phyloP scores from a whole-genome alignment of 1,140 invertebrate genomes.

The Drosophila willistoni region DNA sequence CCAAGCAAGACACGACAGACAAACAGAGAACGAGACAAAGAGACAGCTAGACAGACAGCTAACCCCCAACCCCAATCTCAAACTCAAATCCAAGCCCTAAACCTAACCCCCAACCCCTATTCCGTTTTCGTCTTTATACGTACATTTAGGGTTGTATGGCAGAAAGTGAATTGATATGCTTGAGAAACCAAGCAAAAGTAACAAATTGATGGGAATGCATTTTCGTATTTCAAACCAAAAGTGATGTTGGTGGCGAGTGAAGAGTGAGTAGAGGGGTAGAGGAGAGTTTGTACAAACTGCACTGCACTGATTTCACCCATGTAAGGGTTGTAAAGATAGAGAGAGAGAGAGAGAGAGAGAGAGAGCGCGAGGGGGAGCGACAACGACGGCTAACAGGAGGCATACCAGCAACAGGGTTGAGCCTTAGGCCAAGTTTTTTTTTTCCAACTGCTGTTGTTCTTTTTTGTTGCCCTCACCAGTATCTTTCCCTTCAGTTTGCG shows the following conservation, averaged over 20 bases:
- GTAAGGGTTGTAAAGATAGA: constrained; percentile 13
- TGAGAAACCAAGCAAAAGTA: constrained; percentile 77
- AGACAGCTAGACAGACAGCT: constrained; percentile 24
- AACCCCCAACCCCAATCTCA: constrained; percentile 22
- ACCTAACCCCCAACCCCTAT: constrained; percentile 3
- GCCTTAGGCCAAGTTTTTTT: constrained; percentile 27
- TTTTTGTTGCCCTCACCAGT: constrained; percentile 18
- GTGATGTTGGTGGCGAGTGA: not conserved
- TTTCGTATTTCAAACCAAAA: constrained; percentile 18
- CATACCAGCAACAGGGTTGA: constrained; percentile 40
- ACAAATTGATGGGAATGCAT: constrained; percentile 68
- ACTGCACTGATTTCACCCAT: constrained; percentile 56
- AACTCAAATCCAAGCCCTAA: not conserved
- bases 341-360: not conserved
- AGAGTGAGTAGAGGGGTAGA: constrained; percentile 9
- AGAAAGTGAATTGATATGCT: constrained; percentile 77
- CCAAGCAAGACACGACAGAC: constrained; percentile 29
- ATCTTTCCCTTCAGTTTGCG: constrained; percentile 9
- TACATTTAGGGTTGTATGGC: constrained; percentile 35
- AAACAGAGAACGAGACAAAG: constrained; percentile 9
- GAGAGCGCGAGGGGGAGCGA: not conserved
- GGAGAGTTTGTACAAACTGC: constrained; percentile 11
- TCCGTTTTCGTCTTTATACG: constrained; percentile 31
- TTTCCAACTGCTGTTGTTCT: constrained; percentile 40
- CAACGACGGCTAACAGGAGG: not conserved